Base-by-base conservation (phyloP, 2,113 vertebrate species). In the Aviceda subcristata region DNA sequence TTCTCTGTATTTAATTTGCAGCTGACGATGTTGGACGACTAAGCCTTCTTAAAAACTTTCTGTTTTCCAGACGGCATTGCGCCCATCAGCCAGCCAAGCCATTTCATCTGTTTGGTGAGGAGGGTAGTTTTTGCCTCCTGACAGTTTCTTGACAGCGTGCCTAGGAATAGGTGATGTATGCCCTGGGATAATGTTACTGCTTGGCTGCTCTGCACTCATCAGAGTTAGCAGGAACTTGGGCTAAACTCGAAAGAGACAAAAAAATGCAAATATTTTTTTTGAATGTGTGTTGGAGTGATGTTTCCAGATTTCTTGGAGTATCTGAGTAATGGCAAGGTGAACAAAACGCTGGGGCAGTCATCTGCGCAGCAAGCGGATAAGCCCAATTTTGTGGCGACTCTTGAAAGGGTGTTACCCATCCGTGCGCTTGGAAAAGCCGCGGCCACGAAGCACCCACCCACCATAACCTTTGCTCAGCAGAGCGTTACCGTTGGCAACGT, bases 391-490 rank as follows among this genome's bases (percentile, higher is more conserved):
- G 69, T 94, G 62, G 15, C 64, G 68, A 68, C 60, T 72, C 39
- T 45, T 51, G 77, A 81, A 87, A 85, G 89, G 84, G 88, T 53
- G 60, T 86, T 75, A 82, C 26, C 27, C 41, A 39, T 75, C 90
- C 22, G 5, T 34, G 84, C 26, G 22, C 48, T 74, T 94, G 75
- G 78, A 86, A 90, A 56, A 83, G 79, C 81, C 21, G 15, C 21
- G 15, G 45, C 57, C 34, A 20, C 39, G 84, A 95, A 64, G 15
- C 62, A 62, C 77, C 56, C 32, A 66, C 69, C 78, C 88, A 79
- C 96, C 93, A 19, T 86, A 96, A 92, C 46, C 62, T 96, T 95
- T 95, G 59, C 57, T 56, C 72, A 88, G 84, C 30, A 88, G 79
- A 79, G 66, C 79, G 71, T 92, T 24, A 14, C 72, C 80, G 81